These are phyloP conservation scores for Ophonus ardosiacus DNA, from an alignment of 2,888 invertebrate species.

Conservation along the genomic window DNA sequence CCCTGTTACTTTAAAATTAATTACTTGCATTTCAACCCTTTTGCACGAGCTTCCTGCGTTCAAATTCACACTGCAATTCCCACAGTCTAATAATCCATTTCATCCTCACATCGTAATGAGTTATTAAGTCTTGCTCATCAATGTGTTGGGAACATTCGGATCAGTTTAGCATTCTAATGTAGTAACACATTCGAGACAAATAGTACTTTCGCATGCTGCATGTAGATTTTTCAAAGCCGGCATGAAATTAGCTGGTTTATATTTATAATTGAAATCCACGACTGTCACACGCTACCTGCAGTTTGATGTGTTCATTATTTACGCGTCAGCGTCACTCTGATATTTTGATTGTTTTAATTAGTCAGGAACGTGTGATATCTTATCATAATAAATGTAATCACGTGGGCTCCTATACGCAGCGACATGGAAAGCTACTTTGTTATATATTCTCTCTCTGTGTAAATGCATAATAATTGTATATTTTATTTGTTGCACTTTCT, in stretches of 20 bases:
- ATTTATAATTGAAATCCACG: conserved; percentile 61
- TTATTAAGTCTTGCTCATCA: background rate
- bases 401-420: conserved; percentile 7
- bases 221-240: conserved; percentile 53
- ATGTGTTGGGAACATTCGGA: background rate
- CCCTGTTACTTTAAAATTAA: background rate
- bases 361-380: conserved; percentile 23
- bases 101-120: background rate
- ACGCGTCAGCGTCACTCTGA: conserved; percentile 31
- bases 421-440: conserved; percentile 37
- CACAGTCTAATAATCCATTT: conserved; percentile 19
- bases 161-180: conserved; percentile 44
- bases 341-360: conserved; percentile 53
- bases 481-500: conserved; percentile 32
- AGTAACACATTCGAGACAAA: conserved; percentile 60
- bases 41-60: background rate
- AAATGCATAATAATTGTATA: conserved; percentile 40
- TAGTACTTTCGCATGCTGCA: conserved; percentile 59
- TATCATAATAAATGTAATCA: conserved; percentile 42
- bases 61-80: background rate
- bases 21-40: background rate
- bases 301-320: conserved; percentile 60
- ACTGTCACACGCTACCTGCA: conserved; percentile 59
- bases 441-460: conserved; percentile 15
- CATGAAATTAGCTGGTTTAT: conserved; percentile 56